Base-by-base conservation (phyloP, 2,797 vertebrate genomes). In the Falco novaeseelandiae region DNA sequence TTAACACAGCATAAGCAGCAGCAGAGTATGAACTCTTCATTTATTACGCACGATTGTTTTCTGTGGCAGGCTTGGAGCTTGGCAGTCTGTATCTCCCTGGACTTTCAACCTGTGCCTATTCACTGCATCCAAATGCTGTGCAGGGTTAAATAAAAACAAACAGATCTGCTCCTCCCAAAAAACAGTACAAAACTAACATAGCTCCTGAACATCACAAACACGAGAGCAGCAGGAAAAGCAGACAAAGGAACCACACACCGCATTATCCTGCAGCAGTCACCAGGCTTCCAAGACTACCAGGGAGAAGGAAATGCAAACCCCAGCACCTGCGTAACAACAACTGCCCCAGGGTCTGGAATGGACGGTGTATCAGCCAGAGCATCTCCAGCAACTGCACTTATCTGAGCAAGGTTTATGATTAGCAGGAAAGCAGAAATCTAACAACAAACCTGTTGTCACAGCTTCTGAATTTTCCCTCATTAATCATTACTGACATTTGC, bases 1-100 rank as follows among this genome's bases (percentile, higher is more conserved):
- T 66, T 81, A 83, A 90, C 90, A 77, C 80, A 86, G 94, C 80
- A 61, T 3, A 51, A 91, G 81, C 91, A 84, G 73, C 80, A 91
- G 73, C 87, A 81, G 83, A 77, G 63, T 20, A 61, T 48, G 83
- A 96, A 57, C 73, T 55, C 49, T 72, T 81, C 90, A 62, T 83
- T 93, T 52, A 52, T 73, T n/a, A 42, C 17, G 1, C 55, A 22
- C 58, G 46, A 55, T 74, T 62, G 40, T 94, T 78, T 48, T 36
- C 79, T 88, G 83, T 54, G 74, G 78, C 84, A 87, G 76, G 66
- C 22, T 4, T 49, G 58, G 55, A 85, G 40, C 51, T 61, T 79
- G 83, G 78, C 86, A 91, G 72, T 26, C 76, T 84, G 65, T 6
- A 17, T 15, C 51, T 66, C 82, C 77, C 61, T 51, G 51, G 40